Evolutionary conservation across 2,797 vertebrate species (phyloP).

Genomic region (Schizothorax lantsangensis): DNA sequence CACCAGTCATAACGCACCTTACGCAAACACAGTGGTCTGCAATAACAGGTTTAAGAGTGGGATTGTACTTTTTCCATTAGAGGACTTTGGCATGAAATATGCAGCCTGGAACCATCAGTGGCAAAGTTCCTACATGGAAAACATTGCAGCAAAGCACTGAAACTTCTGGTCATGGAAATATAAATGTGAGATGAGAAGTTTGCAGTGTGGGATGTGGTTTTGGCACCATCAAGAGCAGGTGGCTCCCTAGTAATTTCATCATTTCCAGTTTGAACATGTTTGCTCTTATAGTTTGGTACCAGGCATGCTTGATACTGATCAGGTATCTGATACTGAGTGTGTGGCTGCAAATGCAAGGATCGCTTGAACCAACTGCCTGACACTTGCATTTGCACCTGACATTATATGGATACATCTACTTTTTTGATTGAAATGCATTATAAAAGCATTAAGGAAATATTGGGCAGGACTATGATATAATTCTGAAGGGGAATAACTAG

Average conservation of each 20-base stretch:
- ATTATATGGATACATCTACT: background rate
- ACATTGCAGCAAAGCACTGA: constrained; percentile 60
- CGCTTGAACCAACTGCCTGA: background rate
- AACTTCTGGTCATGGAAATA: constrained; percentile 68
- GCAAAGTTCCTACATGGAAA: constrained; percentile 69
- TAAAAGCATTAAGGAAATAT: background rate
- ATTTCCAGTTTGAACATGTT: constrained; percentile 67
- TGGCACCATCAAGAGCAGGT: constrained; percentile 61
- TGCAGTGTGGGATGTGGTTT: constrained; percentile 64
- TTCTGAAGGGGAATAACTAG: background rate
- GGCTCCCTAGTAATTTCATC: constrained; percentile 70
- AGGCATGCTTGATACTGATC: constrained; percentile 18
- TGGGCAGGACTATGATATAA: constrained; percentile 18
- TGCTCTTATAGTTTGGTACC: constrained; percentile 55
- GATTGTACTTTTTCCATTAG: constrained; percentile 63
- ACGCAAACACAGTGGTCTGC: background rate
- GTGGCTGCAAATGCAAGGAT: constrained; percentile 3
- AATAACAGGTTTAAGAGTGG: constrained; percentile 23
- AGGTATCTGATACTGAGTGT: background rate
- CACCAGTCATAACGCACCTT: background rate
- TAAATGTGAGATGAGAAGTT: constrained; percentile 65
- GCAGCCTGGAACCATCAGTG: constrained; percentile 62
- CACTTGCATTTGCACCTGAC: background rate
- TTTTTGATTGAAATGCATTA: background rate
- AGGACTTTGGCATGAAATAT: constrained; percentile 40